Conservation (phyloP, 2,888 invertebrate genomes). For the Idaea straminata region DNA sequence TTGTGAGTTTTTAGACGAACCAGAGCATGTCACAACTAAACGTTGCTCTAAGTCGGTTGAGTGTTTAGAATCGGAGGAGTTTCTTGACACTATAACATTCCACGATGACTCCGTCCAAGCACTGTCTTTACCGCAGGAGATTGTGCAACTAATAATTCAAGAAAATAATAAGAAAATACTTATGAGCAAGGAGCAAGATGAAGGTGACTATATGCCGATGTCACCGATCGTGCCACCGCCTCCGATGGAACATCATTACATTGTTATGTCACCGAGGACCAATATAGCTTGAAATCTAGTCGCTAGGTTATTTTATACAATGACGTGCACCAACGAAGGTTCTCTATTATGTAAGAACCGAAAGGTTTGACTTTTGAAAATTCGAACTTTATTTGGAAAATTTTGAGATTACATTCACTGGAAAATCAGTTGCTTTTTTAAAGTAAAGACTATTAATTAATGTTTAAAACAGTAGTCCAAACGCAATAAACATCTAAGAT, state of each 20-base stretch:
- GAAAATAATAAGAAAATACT: constrained; percentile 38
- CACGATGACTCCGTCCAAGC: constrained; percentile 53
- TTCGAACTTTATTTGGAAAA: too few relatives aligned
- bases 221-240: constrained; percentile 58
- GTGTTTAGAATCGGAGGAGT: constrained; percentile 50
- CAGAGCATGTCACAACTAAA: constrained; percentile 44
- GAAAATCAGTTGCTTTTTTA: too few relatives aligned
- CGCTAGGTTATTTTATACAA: constrained; percentile 5
- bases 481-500: too few relatives aligned
- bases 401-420: too few relatives aligned
- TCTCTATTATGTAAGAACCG: too few relatives aligned
- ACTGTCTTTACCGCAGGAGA: constrained; percentile 60
- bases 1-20: constrained; percentile 69
- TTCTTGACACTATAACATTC: constrained; percentile 27
- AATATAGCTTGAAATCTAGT: constrained; percentile 51
- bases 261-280: constrained; percentile 67
- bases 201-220: constrained; percentile 70
- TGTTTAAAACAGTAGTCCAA: too few relatives aligned
- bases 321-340: too few relatives aligned
- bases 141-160: constrained; percentile 61
- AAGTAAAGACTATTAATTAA: too few relatives aligned
- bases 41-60: constrained; percentile 71
- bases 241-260: constrained; percentile 63
- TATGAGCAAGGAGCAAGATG: constrained; percentile 45
- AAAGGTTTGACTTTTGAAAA: too few relatives aligned